These are phyloP conservation scores for Chironomus tepperi DNA, from an alignment of 1,140 invertebrate species.

Conservation along the genomic window DNA sequence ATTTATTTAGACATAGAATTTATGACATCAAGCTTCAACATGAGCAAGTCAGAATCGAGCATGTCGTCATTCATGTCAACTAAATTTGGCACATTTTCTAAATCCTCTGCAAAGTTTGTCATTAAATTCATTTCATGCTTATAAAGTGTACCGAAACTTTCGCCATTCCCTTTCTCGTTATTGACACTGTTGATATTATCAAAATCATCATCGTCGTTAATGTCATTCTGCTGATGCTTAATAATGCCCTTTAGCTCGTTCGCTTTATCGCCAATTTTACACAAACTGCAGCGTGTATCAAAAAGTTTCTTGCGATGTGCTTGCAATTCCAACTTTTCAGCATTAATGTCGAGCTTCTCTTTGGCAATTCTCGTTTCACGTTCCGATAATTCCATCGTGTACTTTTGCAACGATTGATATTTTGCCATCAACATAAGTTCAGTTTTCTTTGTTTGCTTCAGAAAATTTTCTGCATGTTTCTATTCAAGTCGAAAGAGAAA, in stretches of 20 bases:
- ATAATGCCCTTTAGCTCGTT: slow-evolving; percentile 12
- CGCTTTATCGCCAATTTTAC: slow-evolving; percentile 32
- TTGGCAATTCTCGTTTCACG: slow-evolving; percentile 36
- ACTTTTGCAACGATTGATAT: slow-evolving; percentile 32
- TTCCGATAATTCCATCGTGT: slow-evolving; percentile 32
- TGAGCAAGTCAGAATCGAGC: slow-evolving; percentile 9
- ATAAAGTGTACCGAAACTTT: not conserved
- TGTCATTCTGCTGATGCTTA: not conserved
- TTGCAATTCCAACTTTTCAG: slow-evolving; percentile 35
- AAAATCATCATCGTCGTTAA: slow-evolving; percentile 2
- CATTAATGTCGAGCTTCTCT: slow-evolving; percentile 34
- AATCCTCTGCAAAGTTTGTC: not conserved
- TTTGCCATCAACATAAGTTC: slow-evolving; percentile 36
- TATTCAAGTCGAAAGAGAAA: not conserved
- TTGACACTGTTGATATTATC: slow-evolving; percentile 6
- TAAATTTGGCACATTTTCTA: slow-evolving; percentile 19
- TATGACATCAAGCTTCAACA: slow-evolving; percentile 18
- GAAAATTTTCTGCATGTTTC: slow-evolving; percentile 33
- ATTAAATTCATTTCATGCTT: not conserved
- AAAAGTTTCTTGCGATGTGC: slow-evolving; percentile 32
- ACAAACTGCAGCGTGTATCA: slow-evolving; percentile 34
- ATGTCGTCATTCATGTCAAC: slow-evolving; percentile 15
- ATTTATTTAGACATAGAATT: not conserved
- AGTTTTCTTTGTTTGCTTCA: slow-evolving; percentile 34
- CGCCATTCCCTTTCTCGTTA: not conserved